Percentiles rank a stretch among this genome's conserved stretches.
phyloP scores from a whole-genome alignment of 2,113 vertebrate genomes.

The Gulo gulo region DNA sequence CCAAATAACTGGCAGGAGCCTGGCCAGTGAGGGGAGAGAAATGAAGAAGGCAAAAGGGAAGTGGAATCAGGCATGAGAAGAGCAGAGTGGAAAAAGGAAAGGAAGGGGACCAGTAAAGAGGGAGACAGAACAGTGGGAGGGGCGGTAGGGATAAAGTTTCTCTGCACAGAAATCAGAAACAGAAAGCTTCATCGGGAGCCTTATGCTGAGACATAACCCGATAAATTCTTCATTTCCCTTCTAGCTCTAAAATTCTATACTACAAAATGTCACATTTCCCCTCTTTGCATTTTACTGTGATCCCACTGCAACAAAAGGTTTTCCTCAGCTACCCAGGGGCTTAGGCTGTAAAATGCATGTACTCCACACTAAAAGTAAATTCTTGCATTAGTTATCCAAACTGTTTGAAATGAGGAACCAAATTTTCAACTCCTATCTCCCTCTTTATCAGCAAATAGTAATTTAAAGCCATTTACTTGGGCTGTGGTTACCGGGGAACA shows the following conservation, averaged over 20 bases:
- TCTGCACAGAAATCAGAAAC: conserved; percentile 4
- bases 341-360: conserved; percentile 37
- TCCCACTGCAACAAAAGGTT: conserved; percentile 24
- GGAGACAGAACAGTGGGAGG: background rate
- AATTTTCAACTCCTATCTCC: conserved; percentile 60
- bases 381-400: conserved; percentile 63
- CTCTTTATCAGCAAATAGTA: conserved; percentile 72
- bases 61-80: background rate
- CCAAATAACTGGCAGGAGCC: background rate
- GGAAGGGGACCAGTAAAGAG: background rate
- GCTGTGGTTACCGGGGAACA: background rate
- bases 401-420: conserved; percentile 50
- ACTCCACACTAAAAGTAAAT: conserved; percentile 46
- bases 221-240: background rate
- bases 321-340: conserved; percentile 32
- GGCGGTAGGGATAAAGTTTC: background rate
- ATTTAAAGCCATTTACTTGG: conserved; percentile 38
- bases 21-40: background rate
- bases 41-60: background rate
- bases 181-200: background rate
- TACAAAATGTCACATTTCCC: background rate
- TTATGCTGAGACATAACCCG: conserved; percentile 16
- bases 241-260: conserved; percentile 5
- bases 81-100: background rate
- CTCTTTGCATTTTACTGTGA: background rate